phyloP scores from a whole-genome alignment of 2,113 vertebrate species.

The Lepus timidus region DNA sequence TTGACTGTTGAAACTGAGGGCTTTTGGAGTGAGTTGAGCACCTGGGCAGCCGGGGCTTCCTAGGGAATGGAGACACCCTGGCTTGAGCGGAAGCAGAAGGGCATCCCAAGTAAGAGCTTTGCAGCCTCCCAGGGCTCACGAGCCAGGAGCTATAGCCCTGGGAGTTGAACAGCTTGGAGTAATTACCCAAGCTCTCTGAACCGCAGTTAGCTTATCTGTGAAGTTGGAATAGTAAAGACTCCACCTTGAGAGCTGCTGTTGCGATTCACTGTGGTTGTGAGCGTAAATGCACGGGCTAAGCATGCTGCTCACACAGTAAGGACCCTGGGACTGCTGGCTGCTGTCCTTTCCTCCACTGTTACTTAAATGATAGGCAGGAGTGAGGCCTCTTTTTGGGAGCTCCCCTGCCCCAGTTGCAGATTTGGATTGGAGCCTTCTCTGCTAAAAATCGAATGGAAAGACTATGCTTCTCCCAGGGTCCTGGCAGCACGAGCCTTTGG shows the following conservation, averaged over 20 bases:
- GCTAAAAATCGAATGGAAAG: neutral
- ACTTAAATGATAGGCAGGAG: neutral
- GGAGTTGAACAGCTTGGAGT: neutral
- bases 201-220: neutral
- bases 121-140: neutral
- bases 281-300: neutral
- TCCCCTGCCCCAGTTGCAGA: neutral
- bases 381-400: neutral
- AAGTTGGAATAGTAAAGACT: neutral
- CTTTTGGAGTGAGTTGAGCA: neutral
- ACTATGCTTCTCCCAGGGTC: neutral
- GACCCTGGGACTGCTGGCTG: neutral
- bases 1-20: neutral
- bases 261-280: neutral
- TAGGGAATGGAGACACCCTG: neutral
- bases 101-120: neutral
- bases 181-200: neutral
- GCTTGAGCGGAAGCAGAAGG: slow-evolving; percentile 19
- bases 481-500: slow-evolving; percentile 70
- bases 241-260: neutral
- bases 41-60: neutral
- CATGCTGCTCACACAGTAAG: neutral
- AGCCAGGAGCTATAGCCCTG: neutral
- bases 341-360: neutral
- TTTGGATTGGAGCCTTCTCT: neutral